A percentile compares a stretch with the other conserved stretches of the same genome.
phyloP scores from a whole-genome alignment of 2,113 vertebrate species.

The Vulpes lagopus region DNA sequence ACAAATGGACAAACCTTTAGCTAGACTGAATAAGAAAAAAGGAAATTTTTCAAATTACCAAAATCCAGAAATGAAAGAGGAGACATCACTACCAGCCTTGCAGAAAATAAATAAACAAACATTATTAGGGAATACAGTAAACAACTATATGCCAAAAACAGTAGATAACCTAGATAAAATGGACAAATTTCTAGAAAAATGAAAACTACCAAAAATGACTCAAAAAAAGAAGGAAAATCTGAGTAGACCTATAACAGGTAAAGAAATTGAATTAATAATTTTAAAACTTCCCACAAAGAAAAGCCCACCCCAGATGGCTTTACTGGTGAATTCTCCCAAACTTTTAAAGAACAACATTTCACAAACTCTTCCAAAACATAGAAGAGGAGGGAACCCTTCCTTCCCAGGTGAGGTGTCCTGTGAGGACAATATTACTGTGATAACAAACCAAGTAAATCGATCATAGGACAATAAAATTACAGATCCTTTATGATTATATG shows the following conservation, averaged over 20 bases:
- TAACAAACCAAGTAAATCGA: conserved; percentile 1
- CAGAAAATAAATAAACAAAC: not conserved
- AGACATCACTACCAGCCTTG: not conserved
- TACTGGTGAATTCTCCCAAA: conserved; percentile 8
- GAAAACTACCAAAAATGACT: not conserved
- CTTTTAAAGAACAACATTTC: conserved; percentile 7
- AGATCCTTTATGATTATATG: not conserved
- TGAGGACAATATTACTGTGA: conserved; percentile 36
- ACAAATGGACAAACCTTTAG: conserved; percentile 3
- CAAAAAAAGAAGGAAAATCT: conserved; percentile 41
- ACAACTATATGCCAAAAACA: not conserved
- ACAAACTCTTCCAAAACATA: conserved; percentile 10
- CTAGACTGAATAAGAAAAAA: conserved; percentile 27
- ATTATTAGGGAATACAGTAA: conserved; percentile 9
- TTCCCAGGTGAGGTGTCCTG: not conserved
- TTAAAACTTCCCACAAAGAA: conserved; percentile 40
- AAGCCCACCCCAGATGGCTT: conserved; percentile 2
- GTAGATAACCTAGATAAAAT: conserved; percentile 27
- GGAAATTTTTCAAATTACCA: not conserved
- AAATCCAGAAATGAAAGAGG: conserved; percentile 10
- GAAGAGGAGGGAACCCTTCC: not conserved
- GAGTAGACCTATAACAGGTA: conserved; percentile 17
- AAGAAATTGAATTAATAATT: conserved; percentile 48
- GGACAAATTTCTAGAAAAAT: conserved; percentile 32
- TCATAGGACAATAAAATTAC: not conserved